Conservation (phyloP, 92 coral and sea anemone genomes). For the Zoanthus gigantus region DNA sequence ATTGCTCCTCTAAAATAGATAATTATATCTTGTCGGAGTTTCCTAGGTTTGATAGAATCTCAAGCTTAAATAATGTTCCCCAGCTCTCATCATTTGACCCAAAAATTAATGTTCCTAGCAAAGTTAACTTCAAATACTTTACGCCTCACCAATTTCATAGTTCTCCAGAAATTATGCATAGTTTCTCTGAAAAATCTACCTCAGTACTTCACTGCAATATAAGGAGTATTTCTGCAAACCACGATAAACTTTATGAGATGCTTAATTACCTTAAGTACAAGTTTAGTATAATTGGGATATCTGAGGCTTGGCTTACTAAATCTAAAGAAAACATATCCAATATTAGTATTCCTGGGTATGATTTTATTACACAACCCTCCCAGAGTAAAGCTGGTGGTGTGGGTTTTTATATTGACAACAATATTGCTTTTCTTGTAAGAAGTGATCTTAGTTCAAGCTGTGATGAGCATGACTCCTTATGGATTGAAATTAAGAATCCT, state of each 20-base stretch:
- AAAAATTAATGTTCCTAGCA: constrained; percentile 17
- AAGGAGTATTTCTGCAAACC: constrained; percentile 57
- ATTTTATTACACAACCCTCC: not conserved
- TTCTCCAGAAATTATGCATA: constrained; percentile 8
- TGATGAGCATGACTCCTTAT: constrained; percentile 1
- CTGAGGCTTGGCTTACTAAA: constrained; percentile 54
- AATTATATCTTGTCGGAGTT: constrained; percentile 5
- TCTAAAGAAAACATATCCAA: not conserved
- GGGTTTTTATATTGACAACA: not conserved
- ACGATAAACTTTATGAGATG: constrained; percentile 39
- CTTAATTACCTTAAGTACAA: constrained; percentile 30
- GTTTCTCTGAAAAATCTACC: constrained; percentile 4
- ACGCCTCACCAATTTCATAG: constrained; percentile 42
- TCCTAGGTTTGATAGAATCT: constrained; percentile 36
- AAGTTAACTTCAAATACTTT: constrained; percentile 34
- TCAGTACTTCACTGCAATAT: constrained; percentile 65
- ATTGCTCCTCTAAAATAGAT: constrained; percentile 21
- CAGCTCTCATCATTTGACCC: constrained; percentile 34
- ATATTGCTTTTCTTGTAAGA: no score
- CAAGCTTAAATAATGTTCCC: constrained; percentile 11
- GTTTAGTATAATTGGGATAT: constrained; percentile 60
- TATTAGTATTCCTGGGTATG: no score
- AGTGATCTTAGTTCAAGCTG: no score
- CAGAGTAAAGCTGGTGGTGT: not conserved
- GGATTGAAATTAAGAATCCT: not conserved